Evolutionary conservation across 2,797 vertebrate genomes (phyloP).

Genomic region (Microctenopoma stevenorrisi): DNA sequence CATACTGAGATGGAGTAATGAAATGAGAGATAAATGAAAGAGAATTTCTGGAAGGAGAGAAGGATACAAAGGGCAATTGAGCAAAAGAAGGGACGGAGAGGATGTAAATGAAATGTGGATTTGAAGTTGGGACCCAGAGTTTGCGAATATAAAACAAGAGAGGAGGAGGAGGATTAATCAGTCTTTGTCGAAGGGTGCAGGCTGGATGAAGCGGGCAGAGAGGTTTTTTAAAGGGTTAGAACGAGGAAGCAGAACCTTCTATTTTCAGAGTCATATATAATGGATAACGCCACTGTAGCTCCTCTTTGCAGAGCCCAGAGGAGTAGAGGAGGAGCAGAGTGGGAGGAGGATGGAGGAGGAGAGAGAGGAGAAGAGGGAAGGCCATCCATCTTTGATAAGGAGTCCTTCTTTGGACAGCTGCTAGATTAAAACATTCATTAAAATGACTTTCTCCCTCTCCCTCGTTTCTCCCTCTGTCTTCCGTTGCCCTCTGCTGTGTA

Average conservation of each 20-base stretch:
- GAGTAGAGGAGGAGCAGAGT: slow-evolving; percentile 44
- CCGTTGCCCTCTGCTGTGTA: slow-evolving; percentile 78
- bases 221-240: slow-evolving; percentile 78
- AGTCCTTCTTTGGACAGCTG: slow-evolving; percentile 78
- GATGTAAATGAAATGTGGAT: slow-evolving; percentile 66
- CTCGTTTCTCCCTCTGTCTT: slow-evolving; percentile 25
- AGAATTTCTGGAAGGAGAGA: slow-evolving; percentile 43
- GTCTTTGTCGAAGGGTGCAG: slow-evolving; percentile 56
- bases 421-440: slow-evolving; percentile 85
- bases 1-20: slow-evolving; percentile 52
- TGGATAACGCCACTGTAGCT: slow-evolving; percentile 79
- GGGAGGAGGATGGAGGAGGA: slow-evolving; percentile 22
- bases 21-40: slow-evolving; percentile 40
- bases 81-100: slow-evolving; percentile 36
- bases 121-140: slow-evolving; percentile 57
- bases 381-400: slow-evolving; percentile 85
- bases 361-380: slow-evolving; percentile 38
- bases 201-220: slow-evolving; percentile 49
- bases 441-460: slow-evolving; percentile 67
- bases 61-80: slow-evolving; percentile 52
- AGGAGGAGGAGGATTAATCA: slow-evolving; percentile 59
- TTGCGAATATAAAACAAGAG: slow-evolving; percentile 57
- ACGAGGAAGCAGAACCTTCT: slow-evolving; percentile 79
- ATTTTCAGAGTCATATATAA: slow-evolving; percentile 86
- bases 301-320: slow-evolving; percentile 73